phyloP scores from a whole-genome alignment of 2,113 vertebrate species.

The Chloebia gouldiae region DNA sequence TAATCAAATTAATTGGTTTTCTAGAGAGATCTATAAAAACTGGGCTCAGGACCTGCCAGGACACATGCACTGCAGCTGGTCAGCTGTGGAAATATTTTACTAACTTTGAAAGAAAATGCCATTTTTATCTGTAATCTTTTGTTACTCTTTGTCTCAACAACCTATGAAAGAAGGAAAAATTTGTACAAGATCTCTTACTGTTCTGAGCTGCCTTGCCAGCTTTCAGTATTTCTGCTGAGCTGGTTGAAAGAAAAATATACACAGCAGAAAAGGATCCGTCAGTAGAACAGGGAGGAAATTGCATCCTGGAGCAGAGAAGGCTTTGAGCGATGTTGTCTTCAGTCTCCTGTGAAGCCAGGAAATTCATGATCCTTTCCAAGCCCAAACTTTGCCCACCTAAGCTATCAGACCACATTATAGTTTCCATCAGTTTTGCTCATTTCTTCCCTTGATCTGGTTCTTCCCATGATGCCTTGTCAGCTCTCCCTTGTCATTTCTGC shows the following conservation, averaged over 20 bases:
- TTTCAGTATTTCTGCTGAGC: slow-evolving; percentile 31
- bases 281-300: not conserved
- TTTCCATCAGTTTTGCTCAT: not conserved
- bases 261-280: not conserved
- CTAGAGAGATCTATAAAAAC: not conserved
- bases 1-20: not conserved
- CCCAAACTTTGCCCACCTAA: not conserved
- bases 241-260: slow-evolving; percentile 51
- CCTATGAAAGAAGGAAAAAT: slow-evolving; percentile 17
- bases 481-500: not conserved
- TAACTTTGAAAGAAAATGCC: slow-evolving; percentile 14
- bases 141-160: slow-evolving; percentile 17
- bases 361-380: not conserved
- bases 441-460: not conserved
- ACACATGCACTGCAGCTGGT: not conserved
- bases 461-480: not conserved
- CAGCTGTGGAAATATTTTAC: not conserved
- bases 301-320: not conserved
- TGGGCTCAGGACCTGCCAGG: not conserved
- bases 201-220: slow-evolving; percentile 17
- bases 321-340: slow-evolving; percentile 32
- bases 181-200: slow-evolving; percentile 4
- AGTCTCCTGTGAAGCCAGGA: not conserved
- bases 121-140: slow-evolving; percentile 25
- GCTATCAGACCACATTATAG: not conserved